Conservation (phyloP, 2,888 invertebrate genomes). For the Luperina testacea region DNA sequence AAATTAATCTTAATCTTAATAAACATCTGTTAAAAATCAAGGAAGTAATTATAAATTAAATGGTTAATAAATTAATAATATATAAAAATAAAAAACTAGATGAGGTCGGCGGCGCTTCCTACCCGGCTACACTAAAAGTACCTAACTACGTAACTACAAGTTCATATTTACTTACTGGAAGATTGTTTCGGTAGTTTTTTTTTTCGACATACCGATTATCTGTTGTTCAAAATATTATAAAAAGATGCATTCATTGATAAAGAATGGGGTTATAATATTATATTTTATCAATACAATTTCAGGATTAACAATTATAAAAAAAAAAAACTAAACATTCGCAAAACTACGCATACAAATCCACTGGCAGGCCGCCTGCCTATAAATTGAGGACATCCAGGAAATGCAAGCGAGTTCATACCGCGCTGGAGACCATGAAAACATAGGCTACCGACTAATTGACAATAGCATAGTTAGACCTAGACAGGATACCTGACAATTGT, state of each 20-base stretch:
- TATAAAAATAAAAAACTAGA: too few relatives aligned
- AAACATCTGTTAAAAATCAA: not conserved
- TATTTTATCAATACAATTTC: not conserved
- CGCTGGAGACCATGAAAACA: slow-evolving; percentile 52
- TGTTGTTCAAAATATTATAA: not conserved
- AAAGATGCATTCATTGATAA: not conserved
- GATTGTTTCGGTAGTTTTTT: not conserved
- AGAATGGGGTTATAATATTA: not conserved
- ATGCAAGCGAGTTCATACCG: slow-evolving; percentile 48
- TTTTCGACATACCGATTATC: not conserved
- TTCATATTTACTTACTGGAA: not conserved
- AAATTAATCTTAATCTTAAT: not conserved
- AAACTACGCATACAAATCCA: not conserved
- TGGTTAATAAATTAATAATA: not conserved
- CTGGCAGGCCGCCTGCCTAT: not conserved
- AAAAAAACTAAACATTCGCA: not conserved
- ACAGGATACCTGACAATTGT: slow-evolving; percentile 28
- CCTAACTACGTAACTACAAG: not conserved
- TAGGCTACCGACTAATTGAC: slow-evolving; percentile 34
- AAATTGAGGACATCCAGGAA: slow-evolving; percentile 61
- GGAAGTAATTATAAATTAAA: not conserved
- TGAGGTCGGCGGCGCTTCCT: not conserved
- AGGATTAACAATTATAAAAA: too few relatives aligned
- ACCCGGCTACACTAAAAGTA: not conserved
- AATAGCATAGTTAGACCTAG: slow-evolving; percentile 30